Base-by-base conservation (phyloP, 2,888 invertebrate genomes). In the Tenthredo distinguenda region DNA sequence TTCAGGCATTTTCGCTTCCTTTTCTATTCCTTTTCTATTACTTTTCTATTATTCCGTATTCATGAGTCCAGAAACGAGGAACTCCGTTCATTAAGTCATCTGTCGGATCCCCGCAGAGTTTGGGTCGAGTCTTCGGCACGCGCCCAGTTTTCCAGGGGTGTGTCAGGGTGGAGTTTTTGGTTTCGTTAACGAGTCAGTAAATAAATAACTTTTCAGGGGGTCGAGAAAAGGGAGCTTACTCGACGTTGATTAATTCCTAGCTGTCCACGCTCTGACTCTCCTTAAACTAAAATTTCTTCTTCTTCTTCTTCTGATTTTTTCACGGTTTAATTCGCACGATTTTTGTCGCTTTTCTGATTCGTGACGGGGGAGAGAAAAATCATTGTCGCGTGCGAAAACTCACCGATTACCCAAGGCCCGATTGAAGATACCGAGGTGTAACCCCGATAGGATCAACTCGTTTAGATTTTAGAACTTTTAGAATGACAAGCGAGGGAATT, bases 141-240 rank as follows among this genome's bases (percentile, higher is more conserved):
- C 62, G 79, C 47, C 82, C 34, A 40, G 21, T 83, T 31, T 81
- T 83, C 68, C 18, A 40, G 10, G 68, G 47, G 82, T 68, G 82
- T 83, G 68, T 34, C 65, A 68, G 82, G 82, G 82, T 31, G 31
- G 68, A 83, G 81, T 83, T 83, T 68, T 68, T 68, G 15, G 26
- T 83, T 68, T 43, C 43, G 82, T 34, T 83, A 83, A 83, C 68
- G 82, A 83, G 82, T 83, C 6, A 34, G 68, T 47, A 68, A 83
- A 83, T 83, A 83, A 83, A 83, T 83, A 81, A 62, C 58, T 15
- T 5, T 7, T 2, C 26, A 77, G 55, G 10, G 74, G 43, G 0
- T 12, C 9, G 74, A 26, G 15, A 68, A 68, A 34, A 12, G 26
- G 15, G 10, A 40, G 40, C 34, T 72, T 21, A 2, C 5, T 26